phyloP scores from a whole-genome alignment of 2,888 invertebrate species.

The Sarcophaga subvicina region DNA sequence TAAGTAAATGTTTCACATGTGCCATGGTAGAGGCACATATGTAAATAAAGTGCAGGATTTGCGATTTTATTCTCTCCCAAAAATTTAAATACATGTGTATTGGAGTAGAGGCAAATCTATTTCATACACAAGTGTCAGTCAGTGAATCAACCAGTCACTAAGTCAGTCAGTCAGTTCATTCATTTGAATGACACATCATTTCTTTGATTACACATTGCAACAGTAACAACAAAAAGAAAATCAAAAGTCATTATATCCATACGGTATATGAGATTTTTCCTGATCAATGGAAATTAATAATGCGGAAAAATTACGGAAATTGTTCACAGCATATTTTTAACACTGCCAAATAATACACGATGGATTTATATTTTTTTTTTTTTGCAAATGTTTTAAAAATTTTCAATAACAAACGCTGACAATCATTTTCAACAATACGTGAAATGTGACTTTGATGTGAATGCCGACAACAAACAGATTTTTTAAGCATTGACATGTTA shows the following conservation, averaged over 20 bases:
- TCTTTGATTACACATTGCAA: neutral
- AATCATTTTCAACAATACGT: too few species aligned
- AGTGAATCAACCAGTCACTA: neutral
- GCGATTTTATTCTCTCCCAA: constrained; percentile 20
- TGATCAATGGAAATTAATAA: neutral
- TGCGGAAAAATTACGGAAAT: constrained; percentile 1
- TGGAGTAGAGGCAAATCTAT: neutral
- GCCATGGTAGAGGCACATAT: neutral
- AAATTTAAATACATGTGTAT: neutral
- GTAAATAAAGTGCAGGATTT: constrained; percentile 42
- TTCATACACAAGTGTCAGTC: neutral
- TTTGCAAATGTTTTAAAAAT: neutral
- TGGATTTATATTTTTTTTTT: too few species aligned
- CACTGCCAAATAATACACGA: neutral
- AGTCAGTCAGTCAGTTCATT: neutral
- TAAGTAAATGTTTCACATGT: too few species aligned
- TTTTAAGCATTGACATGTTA: too few species aligned
- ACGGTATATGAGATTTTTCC: neutral
- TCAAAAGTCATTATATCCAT: constrained; percentile 5
- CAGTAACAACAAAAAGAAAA: neutral
- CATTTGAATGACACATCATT: neutral
- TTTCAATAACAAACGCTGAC: too few species aligned
- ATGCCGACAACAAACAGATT: too few species aligned
- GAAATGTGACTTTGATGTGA: too few species aligned
- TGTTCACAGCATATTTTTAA: too few species aligned